Evolutionary conservation across 2,113 vertebrate genomes (phyloP).

Genomic region (Seriola aureovittata): DNA sequence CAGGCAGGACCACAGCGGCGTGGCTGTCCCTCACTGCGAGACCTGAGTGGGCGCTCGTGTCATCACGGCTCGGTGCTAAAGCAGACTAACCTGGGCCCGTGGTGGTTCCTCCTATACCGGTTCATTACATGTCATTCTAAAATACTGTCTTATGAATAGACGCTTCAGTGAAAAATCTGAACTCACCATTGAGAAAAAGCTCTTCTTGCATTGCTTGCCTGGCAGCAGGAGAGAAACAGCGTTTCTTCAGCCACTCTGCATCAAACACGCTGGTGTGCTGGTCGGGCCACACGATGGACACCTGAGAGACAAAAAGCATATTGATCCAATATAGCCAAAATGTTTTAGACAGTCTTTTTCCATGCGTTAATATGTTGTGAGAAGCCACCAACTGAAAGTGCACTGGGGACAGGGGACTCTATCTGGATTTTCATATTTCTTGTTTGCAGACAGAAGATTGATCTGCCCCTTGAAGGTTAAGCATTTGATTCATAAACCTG

Average conservation of each 20-base stretch:
- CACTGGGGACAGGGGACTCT: too few relatives aligned
- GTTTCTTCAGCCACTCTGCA: slow-evolving; percentile 92
- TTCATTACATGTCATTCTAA: neutral
- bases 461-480: neutral
- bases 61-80: neutral
- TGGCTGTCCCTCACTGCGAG: neutral
- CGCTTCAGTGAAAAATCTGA: neutral
- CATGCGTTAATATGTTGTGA: neutral
- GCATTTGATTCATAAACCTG: neutral
- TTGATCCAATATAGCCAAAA: neutral
- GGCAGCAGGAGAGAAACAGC: slow-evolving; percentile 91
- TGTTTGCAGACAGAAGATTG: neutral
- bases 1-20: neutral
- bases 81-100: neutral
- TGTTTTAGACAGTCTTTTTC: neutral
- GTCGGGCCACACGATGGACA: slow-evolving; percentile 91
- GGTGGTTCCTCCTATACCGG: neutral
- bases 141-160: neutral
- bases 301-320: slow-evolving; percentile 75
- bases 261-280: slow-evolving; percentile 92
- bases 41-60: neutral
- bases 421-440: neutral
- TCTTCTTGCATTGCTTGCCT: slow-evolving; percentile 87
- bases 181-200: slow-evolving; percentile 92
- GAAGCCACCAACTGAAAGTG: neutral